Evolutionary conservation across 53 echinoderm and acorn worm genomes (phyloP), one percentile per base, ranked within the genome.

Genomic region (Crossaster papposus): DNA sequence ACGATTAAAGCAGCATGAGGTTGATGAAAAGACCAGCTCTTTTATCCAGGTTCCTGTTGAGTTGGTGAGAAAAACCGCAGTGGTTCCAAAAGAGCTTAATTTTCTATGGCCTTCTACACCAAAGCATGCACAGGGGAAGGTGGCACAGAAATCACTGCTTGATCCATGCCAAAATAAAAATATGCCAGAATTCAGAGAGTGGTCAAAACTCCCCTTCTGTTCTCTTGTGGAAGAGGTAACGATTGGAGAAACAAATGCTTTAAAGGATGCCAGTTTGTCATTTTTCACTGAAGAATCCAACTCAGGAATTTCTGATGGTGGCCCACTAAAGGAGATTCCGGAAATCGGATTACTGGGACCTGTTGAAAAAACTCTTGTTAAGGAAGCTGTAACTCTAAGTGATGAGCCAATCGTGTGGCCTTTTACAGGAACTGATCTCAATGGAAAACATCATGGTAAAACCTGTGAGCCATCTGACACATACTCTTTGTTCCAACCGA

Each of bases 401-500:
- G 83, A 89, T 55, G 75, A 89, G 50, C 92, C 92, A 68, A 58
- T 89, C 64, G 72, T 83, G 22, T 89, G 89, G 89, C 84, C 78
- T 51, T 36, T 71, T 3, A 30, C 89, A 20, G 53, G 29, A 30
- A 70, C 70, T 29, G 38, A 84, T 52, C 84, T 30, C 31, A 38
- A 54, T 14, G 17, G 2, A 8, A 52, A 78, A 29, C 17, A 55
- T n/a, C 18, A 5, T 3, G 33, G 26, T 1, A 0, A 28, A 29
- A 71, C 84, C 84, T 33, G 72, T 51, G 32, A 71, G 26, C 84
- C 72, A 36, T 84, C 84, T n/a, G 33, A 52, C 14, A 84, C 84
- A 36, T 52, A 51, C 84, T 84, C 84, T 50, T 71, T 84, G 84
- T 84, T 84, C 71, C 84, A 84, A 70, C 84, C 84, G 29, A 84